Base-by-base conservation (phyloP, 2,797 vertebrate genomes). In the Epinephelus coioides region DNA sequence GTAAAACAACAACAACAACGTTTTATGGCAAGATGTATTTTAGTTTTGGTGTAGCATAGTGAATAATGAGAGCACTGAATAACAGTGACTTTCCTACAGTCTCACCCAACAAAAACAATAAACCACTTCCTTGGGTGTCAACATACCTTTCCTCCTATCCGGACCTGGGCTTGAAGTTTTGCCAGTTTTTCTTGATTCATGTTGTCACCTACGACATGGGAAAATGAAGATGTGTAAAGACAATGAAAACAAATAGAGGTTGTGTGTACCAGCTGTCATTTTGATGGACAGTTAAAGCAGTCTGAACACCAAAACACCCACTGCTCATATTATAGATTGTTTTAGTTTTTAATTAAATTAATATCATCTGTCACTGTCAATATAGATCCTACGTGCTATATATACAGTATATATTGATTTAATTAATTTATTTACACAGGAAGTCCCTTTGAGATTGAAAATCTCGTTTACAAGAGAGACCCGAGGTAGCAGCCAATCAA, bases 131-230 rank as follows among this genome's bases (percentile, higher is more conserved):
- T 34, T 44, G 23, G 18, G 19, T 78, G 66, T 25, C 1, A 77
- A 74, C 96, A 94, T 88, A 99, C 98, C 97, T 99, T 99, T 92
- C 98, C 98, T 90, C 98, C 98, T 98, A 99, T 99, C 95, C 98
- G 98, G 94, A 99, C 97, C 92, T 98, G 98, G 7, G 98, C 98
- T 90, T 99, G 97, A 94, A 99, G 97, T 94, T 98, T 99, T 83
- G 97, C 98, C 87, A 99, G 86, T 87, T 99, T 99, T 94, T 98
- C 98, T 95, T 98, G 97, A 93, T 99, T 99, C 98, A 99, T 99
- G 85, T 82, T 97, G 81, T 87, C 61, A 88, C 86, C 93, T 96
- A 46, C 54, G 73, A 63, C 51, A 68, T 14, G 23, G 76, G 38
- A 73, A 53, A 15, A 15, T 15, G 5, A 2, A 23, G 4, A 51